Evolutionary conservation across 1,140 invertebrate genomes (phyloP).

Genomic region (Listronotus oregonensis): DNA sequence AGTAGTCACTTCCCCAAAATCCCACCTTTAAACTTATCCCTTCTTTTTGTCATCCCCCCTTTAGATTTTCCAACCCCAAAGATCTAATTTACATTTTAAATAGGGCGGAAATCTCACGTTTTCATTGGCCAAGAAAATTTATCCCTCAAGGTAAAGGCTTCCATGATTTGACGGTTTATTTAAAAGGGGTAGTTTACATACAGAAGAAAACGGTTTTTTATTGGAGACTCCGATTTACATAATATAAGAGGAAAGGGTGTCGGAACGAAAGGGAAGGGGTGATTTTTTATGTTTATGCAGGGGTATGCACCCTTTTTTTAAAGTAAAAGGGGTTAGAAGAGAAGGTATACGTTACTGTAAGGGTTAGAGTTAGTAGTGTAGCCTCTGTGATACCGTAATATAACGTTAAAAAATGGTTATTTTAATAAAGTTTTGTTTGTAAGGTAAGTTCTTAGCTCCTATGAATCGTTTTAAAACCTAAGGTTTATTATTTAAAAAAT

Average conservation of each 20-base stretch:
- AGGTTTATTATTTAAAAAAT: too few species aligned
- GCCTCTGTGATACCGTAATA: too few species aligned
- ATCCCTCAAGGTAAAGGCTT: constrained; percentile 33
- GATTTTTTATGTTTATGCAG: constrained; percentile 14
- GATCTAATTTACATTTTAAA: constrained; percentile 51
- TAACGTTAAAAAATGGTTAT: too few species aligned
- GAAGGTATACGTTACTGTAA: background rate
- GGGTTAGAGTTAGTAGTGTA: too few species aligned
- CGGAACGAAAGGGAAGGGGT: constrained; percentile 7
- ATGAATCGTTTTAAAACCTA: too few species aligned
- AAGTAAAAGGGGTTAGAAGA: constrained; percentile 17
- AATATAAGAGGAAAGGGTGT: background rate
- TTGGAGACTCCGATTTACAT: constrained; percentile 34
- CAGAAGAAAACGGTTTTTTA: constrained; percentile 41
- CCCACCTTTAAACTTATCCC: background rate
- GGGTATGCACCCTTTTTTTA: constrained; percentile 12
- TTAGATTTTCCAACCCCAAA: background rate
- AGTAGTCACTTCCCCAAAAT: too few species aligned
- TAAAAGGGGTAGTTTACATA: constrained; percentile 38
- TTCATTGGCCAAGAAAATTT: constrained; percentile 47
- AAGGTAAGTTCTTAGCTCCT: too few species aligned
- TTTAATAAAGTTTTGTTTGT: too few species aligned
- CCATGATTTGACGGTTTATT: constrained; percentile 5
- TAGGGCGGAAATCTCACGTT: constrained; percentile 35
- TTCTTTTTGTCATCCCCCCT: background rate